Evolutionary conservation across 2,888 invertebrate species (phyloP).

Genomic region (Cylindroiulus punctatus): DNA sequence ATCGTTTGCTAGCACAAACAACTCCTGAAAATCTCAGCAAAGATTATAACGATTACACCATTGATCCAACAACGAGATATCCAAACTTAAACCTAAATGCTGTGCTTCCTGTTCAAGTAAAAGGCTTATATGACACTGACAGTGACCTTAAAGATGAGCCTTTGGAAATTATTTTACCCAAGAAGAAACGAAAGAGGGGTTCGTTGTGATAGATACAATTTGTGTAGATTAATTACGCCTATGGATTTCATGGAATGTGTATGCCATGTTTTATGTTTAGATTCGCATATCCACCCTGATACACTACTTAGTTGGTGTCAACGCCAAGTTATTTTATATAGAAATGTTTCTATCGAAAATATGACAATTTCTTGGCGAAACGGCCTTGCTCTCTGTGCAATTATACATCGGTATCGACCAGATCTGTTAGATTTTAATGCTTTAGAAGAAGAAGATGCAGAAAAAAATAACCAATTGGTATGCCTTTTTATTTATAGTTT

Average conservation of each 20-base stretch:
- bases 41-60: constrained; percentile 78
- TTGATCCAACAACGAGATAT: constrained; percentile 87
- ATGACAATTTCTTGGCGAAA: constrained; percentile 77
- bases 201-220: background rate
- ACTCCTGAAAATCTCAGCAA: constrained; percentile 95
- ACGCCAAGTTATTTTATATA: constrained; percentile 75
- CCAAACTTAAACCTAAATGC: constrained; percentile 81
- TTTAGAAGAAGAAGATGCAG: constrained; percentile 73
- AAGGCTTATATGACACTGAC: constrained; percentile 77
- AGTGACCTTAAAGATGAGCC: constrained; percentile 63
- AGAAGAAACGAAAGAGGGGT: constrained; percentile 76
- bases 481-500: constrained; percentile 40
- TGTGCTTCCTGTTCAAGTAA: constrained; percentile 78
- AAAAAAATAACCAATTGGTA: constrained; percentile 76
- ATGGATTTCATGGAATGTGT: background rate
- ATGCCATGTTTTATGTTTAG: constrained; percentile 64
- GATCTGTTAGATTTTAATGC: constrained; percentile 82
- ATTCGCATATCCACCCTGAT: constrained; percentile 78
- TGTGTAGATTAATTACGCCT: background rate
- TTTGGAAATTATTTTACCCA: constrained; percentile 68
- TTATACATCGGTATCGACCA: constrained; percentile 87
- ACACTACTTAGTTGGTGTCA: constrained; percentile 82
- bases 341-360: constrained; percentile 71
- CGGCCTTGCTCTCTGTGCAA: constrained; percentile 76
- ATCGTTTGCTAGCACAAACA: constrained; percentile 88